Evolutionary conservation across 1,140 invertebrate species (phyloP), one percentile per base, ranked within the genome.

Genomic region (Phymorhynchus buccinoides): DNA sequence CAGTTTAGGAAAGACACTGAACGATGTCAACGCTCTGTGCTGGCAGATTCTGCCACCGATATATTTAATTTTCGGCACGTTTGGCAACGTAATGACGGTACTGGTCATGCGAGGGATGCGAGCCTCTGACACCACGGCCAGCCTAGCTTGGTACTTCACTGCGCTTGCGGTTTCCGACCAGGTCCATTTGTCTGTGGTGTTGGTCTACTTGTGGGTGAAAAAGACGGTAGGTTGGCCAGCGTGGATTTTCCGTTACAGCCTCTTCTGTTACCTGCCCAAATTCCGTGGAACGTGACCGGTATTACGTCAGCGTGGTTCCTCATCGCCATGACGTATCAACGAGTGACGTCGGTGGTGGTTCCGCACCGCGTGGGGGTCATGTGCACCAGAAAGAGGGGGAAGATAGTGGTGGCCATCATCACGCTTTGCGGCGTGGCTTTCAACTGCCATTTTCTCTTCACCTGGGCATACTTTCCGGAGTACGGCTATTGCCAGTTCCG

Each of bases 271-370:
- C 3, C 18, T 44, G 6, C 22, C 22, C 37, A 12, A 3, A 3
- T 78, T 78, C 42, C n/a, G 37, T 41, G 3, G 7, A 27, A 78
- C 39, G 1, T 27, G 39, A 22, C 14, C 30, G 37, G 16, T 3
- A 18, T 42, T 6, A 78, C 75, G 75, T 78, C 75, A 41, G 37
- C 75, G 75, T 78, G 75, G 75, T 78, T 78, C n/a, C 39, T 78
- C 12, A 27, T 78, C 6, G 9, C 75, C 39, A 78, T 78, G 75
- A 78, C 75, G 39, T 78, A 44, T 41, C 75, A 78, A 39, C 75
- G 75, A 44, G 75, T 78, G 75, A 78, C 39, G 39, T 78, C 75
- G 42, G 75, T 78, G 37, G 27, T 78, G 22, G 9, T 42, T 3
- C 75, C 75, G 35, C 75, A 78, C 22, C 75, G 75, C 30, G 75